phyloP scores from a whole-genome alignment of 1,140 invertebrate genomes.

The Polypedilum pembai region DNA sequence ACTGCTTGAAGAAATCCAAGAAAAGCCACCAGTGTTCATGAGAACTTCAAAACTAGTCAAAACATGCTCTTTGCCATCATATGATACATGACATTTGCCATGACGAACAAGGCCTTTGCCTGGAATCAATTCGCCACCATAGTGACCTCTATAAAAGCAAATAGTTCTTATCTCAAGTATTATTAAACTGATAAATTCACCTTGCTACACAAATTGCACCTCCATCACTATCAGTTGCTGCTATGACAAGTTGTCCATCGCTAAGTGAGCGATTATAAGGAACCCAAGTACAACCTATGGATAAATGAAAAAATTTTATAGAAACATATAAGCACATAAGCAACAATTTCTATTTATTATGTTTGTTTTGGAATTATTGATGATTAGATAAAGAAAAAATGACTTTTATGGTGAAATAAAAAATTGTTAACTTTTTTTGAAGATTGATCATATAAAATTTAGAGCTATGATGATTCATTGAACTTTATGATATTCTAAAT shows the following conservation, averaged over 20 bases:
- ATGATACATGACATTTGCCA: not conserved
- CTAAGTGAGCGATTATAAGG: not conserved
- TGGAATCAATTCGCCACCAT: conserved; percentile 47
- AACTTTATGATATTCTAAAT: too few species aligned
- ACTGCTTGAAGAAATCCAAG: conserved; percentile 45
- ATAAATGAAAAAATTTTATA: not conserved
- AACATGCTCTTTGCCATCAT: not conserved
- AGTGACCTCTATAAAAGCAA: conserved; percentile 40
- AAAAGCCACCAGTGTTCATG: not conserved
- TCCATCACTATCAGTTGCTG: conserved; percentile 42
- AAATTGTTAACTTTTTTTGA: too few species aligned
- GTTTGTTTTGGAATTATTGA: too few species aligned
- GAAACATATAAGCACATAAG: too few species aligned
- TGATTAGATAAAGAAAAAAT: too few species aligned
- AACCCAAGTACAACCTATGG: not conserved
- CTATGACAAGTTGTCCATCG: not conserved
- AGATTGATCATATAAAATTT: too few species aligned
- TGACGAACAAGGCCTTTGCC: not conserved
- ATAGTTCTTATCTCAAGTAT: not conserved
- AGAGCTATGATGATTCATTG: too few species aligned
- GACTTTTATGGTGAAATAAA: too few species aligned
- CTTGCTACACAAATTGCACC: conserved; percentile 56
- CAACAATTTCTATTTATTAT: too few species aligned
- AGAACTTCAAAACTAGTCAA: conserved; percentile 12
- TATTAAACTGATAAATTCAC: not conserved